Percentiles rank a stretch among this genome's conserved stretches.
These are phyloP conservation scores for Mormyrus iriodes DNA, from an alignment of 2,113 vertebrate species.

Conservation along the genomic window DNA sequence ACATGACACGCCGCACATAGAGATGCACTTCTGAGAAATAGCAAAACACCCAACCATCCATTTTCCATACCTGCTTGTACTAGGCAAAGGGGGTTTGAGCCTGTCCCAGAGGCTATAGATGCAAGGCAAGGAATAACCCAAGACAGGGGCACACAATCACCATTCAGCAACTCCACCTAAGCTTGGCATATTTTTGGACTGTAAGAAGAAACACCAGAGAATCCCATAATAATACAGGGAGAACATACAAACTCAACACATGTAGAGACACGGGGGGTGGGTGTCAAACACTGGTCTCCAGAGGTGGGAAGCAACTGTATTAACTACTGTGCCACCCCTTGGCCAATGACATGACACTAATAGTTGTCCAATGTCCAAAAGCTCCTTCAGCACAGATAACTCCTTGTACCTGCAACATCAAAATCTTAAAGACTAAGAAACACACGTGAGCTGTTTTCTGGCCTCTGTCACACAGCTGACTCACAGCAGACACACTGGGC, in stretches of 20 bases:
- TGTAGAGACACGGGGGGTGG: no score
- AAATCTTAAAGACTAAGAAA: background rate
- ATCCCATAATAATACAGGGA: background rate
- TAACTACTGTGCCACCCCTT: no score
- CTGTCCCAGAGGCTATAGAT: background rate
- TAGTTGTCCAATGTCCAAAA: no score
- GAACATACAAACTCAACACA: background rate
- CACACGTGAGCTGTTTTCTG: background rate
- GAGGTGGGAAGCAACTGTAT: no score
- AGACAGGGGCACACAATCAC: background rate
- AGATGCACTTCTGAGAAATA: background rate
- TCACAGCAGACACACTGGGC: background rate
- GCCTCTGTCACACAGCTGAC: background rate
- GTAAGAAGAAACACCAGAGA: background rate
- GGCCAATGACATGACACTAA: no score
- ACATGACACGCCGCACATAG: background rate
- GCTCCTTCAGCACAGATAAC: background rate
- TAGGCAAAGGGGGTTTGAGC: background rate
- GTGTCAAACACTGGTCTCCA: no score
- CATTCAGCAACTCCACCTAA: background rate
- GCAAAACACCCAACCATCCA: background rate
- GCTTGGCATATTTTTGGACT: background rate
- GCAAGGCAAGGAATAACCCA: background rate
- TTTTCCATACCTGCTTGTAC: background rate
- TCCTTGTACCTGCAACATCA: background rate